Conservation (phyloP, 2,888 invertebrate genomes). For the Elaeidobius kamerunicus region DNA sequence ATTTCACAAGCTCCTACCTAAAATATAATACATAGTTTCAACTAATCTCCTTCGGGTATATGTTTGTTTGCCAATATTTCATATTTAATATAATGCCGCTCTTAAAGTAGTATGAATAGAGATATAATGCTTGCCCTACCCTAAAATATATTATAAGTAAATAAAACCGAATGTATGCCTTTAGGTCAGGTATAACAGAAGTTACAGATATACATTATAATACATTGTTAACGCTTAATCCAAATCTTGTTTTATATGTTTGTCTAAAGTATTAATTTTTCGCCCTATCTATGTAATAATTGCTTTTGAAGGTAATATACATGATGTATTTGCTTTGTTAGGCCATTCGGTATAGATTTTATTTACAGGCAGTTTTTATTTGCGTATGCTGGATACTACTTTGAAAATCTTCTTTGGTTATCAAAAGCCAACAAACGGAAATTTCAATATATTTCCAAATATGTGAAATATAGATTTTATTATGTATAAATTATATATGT, state of each 20-base stretch:
- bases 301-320: constrained; percentile 34
- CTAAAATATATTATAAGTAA: constrained; percentile 30
- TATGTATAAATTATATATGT: too few species aligned
- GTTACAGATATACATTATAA: constrained; percentile 12
- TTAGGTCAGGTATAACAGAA: constrained; percentile 29
- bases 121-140: constrained; percentile 16
- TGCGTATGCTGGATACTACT: too few species aligned
- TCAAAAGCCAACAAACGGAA: too few species aligned
- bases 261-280: constrained; percentile 34
- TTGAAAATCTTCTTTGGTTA: too few species aligned
- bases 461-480: too few species aligned
- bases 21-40: too few species aligned
- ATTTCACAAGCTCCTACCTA: too few species aligned
- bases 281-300: constrained; percentile 33
- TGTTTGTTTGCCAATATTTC: constrained; percentile 30
- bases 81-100: constrained; percentile 20
- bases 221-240: constrained; percentile 31
- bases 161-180: constrained; percentile 33
- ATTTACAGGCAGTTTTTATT: too few species aligned
- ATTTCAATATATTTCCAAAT: too few species aligned
- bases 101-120: constrained; percentile 22
- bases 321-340: constrained; percentile 23
- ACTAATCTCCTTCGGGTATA: too few species aligned
- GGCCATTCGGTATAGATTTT: too few species aligned
- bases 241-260: constrained; percentile 40